A percentile compares a stretch with the other conserved stretches of the same genome.
Evolutionary conservation across 2,113 vertebrate species (phyloP).

Genomic region (Callopanchax toddi): DNA sequence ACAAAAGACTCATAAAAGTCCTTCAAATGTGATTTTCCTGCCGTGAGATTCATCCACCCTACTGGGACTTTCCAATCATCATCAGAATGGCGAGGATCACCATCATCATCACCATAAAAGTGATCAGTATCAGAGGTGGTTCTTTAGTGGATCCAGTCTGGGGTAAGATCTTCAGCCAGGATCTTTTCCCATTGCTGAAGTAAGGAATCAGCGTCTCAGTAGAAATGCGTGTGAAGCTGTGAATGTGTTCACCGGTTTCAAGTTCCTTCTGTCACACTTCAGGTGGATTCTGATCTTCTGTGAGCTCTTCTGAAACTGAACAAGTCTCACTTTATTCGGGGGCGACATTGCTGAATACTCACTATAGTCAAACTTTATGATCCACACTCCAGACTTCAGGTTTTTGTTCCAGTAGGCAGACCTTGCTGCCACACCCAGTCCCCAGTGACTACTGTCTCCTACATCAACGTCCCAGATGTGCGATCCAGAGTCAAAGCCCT

Average conservation of each 20-base stretch:
- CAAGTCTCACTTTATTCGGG: neutral
- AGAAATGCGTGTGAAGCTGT: conserved; percentile 40
- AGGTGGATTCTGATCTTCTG: conserved; percentile 38
- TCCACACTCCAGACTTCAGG: neutral
- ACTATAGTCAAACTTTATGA: neutral
- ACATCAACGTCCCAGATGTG: conserved; percentile 29
- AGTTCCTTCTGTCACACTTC: conserved; percentile 10
- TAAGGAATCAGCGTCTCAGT: conserved; percentile 28
- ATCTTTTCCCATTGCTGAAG: conserved; percentile 14
- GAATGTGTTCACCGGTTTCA: conserved; percentile 6
- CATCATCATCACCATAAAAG: neutral
- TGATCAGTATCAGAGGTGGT: neutral
- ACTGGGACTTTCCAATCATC: neutral
- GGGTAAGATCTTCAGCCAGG: conserved; percentile 18
- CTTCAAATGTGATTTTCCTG: no score
- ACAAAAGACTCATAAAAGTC: no score
- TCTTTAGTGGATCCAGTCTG: neutral
- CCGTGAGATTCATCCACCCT: no score
- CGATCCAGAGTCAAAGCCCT: conserved; percentile 19
- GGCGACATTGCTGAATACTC: neutral
- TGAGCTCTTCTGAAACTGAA: conserved; percentile 5
- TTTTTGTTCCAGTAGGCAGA: neutral
- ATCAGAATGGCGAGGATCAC: neutral
- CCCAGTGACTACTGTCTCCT: neutral
- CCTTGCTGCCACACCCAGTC: neutral